Evolutionary conservation across 2,113 vertebrate species (phyloP).

Genomic region (Rafetus swinhoei): DNA sequence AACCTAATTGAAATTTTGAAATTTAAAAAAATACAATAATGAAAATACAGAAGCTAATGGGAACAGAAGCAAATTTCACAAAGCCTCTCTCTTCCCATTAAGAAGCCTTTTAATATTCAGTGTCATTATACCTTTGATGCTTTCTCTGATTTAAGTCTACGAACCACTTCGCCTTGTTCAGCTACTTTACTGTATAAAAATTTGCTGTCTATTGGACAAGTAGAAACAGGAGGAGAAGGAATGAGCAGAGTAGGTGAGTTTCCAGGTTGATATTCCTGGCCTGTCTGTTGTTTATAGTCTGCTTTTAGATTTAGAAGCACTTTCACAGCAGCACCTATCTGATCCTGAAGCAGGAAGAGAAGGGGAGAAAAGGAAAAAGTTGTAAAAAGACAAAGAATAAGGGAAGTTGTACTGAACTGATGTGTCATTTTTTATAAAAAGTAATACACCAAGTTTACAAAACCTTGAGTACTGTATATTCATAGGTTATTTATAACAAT

Average conservation of each 20-base stretch:
- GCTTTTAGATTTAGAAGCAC: constrained; percentile 85
- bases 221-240: constrained; percentile 24
- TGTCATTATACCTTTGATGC: constrained; percentile 80
- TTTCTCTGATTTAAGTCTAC: constrained; percentile 80
- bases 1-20: neutral
- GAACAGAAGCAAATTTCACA: neutral
- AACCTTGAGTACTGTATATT: neutral
- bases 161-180: constrained; percentile 83
- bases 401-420: neutral
- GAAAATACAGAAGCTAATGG: neutral
- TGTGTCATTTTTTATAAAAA: neutral
- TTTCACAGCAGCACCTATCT: constrained; percentile 85
- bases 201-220: constrained; percentile 43
- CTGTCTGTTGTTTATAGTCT: constrained; percentile 86
- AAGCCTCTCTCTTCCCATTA: neutral
- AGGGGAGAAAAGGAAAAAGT: constrained; percentile 18
- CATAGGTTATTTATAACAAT: neutral
- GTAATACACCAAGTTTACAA: neutral
- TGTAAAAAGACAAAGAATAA: neutral
- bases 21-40: neutral
- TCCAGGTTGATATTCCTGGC: constrained; percentile 87
- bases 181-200: constrained; percentile 43
- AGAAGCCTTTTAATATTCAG: neutral
- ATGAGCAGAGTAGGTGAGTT: constrained; percentile 55
- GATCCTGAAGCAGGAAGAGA: constrained; percentile 72